A percentile compares a stretch with the other conserved stretches of the same genome.
Evolutionary conservation across 2,888 invertebrate species (phyloP).

Genomic region (Eucera pruinosa): DNA sequence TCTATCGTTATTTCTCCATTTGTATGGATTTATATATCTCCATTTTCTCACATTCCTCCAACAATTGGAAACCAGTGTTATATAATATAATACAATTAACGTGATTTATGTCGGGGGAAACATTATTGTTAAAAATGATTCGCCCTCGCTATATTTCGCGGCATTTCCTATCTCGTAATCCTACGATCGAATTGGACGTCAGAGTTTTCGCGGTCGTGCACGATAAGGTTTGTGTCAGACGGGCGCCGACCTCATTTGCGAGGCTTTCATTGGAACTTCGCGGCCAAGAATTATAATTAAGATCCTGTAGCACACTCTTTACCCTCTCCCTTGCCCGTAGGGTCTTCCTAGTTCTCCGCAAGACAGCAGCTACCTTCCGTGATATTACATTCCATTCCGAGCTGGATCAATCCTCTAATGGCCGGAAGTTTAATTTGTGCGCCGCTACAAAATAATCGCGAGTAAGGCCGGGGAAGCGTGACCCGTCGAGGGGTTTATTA

Average conservation of each 20-base stretch:
- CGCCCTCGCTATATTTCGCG: not conserved
- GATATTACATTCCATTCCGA: slow-evolving; percentile 82
- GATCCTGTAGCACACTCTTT: slow-evolving; percentile 71
- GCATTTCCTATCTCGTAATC: not conserved
- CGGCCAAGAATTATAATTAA: slow-evolving; percentile 83
- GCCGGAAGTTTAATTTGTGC: slow-evolving; percentile 80
- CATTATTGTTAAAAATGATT: not conserved
- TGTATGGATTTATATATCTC: too few species aligned
- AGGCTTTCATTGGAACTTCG: slow-evolving; percentile 80
- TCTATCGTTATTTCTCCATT: too few species aligned
- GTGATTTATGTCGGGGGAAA: not conserved
- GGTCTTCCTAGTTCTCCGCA: slow-evolving; percentile 46
- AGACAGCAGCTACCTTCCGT: slow-evolving; percentile 72
- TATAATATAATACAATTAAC: not conserved
- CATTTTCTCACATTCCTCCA: too few species aligned
- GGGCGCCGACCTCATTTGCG: slow-evolving; percentile 81
- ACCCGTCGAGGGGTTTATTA: slow-evolving; percentile 65
- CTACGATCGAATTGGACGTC: slow-evolving; percentile 36
- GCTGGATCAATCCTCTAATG: slow-evolving; percentile 81
- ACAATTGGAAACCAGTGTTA: too few species aligned
- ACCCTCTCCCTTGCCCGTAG: slow-evolving; percentile 25
- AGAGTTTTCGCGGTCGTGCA: slow-evolving; percentile 62
- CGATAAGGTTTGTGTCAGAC: slow-evolving; percentile 79
- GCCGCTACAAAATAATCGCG: slow-evolving; percentile 77
- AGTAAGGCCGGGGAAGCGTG: slow-evolving; percentile 63